phyloP scores from a whole-genome alignment of 2,113 vertebrate species.

The Scomber japonicus region DNA sequence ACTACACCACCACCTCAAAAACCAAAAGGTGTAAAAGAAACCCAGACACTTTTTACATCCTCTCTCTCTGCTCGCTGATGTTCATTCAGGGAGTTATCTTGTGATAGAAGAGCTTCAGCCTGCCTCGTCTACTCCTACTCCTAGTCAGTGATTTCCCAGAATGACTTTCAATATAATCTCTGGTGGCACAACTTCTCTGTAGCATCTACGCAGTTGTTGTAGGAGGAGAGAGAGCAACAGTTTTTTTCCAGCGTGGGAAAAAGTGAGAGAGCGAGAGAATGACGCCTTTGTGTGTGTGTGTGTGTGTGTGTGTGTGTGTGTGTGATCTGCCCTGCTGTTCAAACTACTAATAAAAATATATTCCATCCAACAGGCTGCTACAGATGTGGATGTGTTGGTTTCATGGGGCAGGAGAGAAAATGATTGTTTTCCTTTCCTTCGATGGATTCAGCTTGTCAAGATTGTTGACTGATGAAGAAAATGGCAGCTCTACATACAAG shows the following conservation, averaged over 20 bases:
- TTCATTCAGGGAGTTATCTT: conserved; percentile 32
- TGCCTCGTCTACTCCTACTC: conserved; percentile 50
- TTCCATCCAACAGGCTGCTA: background rate
- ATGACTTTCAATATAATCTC: conserved; percentile 48
- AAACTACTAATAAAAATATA: conserved; percentile 32
- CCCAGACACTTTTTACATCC: background rate
- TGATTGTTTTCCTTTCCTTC: conserved; percentile 2
- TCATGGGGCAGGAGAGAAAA: background rate
- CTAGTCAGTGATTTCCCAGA: conserved; percentile 55
- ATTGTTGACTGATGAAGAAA: background rate
- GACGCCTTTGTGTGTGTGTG: background rate
- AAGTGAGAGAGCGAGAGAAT: conserved; percentile 5
- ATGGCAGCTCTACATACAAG: background rate
- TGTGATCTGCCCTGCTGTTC: conserved; percentile 12
- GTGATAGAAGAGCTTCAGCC: conserved; percentile 22
- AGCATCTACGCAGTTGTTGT: conserved; percentile 23
- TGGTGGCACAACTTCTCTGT: conserved; percentile 42
- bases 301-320: background rate
- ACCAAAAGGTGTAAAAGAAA: background rate
- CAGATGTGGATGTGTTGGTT: background rate
- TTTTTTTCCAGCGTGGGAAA: conserved; percentile 18
- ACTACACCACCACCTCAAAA: too few species aligned
- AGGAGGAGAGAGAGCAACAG: conserved; percentile 54
- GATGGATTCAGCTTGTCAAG: background rate
- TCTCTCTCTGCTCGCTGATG: background rate